Evolutionary conservation across 2,113 vertebrate species (phyloP).

Genomic region (Semicossyphus pulcher): DNA sequence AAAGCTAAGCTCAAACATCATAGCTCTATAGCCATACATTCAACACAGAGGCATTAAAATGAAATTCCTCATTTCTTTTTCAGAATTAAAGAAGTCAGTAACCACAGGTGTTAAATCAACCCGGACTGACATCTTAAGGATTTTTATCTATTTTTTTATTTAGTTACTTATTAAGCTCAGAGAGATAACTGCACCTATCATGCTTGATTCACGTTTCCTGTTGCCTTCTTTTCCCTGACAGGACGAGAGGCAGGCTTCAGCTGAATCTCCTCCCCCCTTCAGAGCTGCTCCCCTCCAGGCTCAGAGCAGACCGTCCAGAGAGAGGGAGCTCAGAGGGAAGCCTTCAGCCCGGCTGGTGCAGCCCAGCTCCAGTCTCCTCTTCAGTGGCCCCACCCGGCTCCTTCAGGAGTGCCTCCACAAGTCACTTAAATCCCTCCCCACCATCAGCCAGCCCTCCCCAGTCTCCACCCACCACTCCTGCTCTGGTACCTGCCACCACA

Average conservation of each 20-base stretch:
- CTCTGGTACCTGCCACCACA: conserved; percentile 42
- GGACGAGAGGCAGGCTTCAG: conserved; percentile 83
- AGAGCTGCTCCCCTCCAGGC: conserved; percentile 74
- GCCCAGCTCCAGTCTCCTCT: conserved; percentile 81
- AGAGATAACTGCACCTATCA: no score
- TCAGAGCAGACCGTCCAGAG: conserved; percentile 52
- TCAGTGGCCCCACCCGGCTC: conserved; percentile 80
- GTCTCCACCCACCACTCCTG: conserved; percentile 31
- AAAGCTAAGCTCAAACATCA: no score
- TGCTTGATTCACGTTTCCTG: no score
- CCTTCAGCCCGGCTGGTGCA: conserved; percentile 84
- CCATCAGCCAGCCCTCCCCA: conserved; percentile 62
- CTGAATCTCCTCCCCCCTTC: conserved; percentile 81
- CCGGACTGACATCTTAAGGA: no score
- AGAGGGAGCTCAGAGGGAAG: conserved; percentile 66
- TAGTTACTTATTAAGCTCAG: no score
- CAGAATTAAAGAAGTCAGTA: no score
- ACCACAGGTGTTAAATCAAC: no score
- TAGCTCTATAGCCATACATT: no score
- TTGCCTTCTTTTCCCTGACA: conserved; percentile 59
- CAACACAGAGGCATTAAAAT: no score
- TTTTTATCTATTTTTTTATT: no score
- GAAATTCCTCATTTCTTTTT: no score
- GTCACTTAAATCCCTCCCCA: conserved; percentile 66
- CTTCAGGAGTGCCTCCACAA: conserved; percentile 79